Percentiles rank a stretch among this genome's conserved stretches.
These are phyloP conservation scores for Drosophila parabipectinata DNA, from an alignment of 1,140 invertebrate genomes.

Conservation along the genomic window DNA sequence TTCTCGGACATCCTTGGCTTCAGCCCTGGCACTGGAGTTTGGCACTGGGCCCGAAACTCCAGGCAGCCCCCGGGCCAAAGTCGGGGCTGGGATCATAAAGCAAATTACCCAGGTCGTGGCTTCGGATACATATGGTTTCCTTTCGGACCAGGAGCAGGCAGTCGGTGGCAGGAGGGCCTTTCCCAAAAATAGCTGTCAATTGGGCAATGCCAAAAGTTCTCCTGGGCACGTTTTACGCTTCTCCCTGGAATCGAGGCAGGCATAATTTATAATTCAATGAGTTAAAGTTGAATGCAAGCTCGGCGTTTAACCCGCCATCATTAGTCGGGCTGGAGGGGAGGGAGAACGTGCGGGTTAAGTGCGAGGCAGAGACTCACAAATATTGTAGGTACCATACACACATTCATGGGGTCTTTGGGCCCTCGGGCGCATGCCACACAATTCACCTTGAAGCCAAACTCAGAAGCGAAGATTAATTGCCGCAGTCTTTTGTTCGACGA, in stretches of 20 bases:
- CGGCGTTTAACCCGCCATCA: constrained; percentile 57
- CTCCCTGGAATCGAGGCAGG: constrained; percentile 32
- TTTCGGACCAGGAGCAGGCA: background rate
- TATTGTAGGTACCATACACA: no score
- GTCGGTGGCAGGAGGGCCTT: background rate
- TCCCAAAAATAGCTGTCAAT: constrained; percentile 68
- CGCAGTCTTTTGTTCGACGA: constrained; percentile 72
- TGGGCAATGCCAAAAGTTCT: constrained; percentile 74
- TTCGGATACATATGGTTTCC: constrained; percentile 40
- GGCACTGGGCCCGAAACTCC: constrained; percentile 20
- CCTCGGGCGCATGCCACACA: constrained; percentile 77
- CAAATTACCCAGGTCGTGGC: constrained; percentile 69
- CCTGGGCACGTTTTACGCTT: constrained; percentile 51
- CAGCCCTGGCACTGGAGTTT: constrained; percentile 12
- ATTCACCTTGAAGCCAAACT: constrained; percentile 79
- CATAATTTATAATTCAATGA: constrained; percentile 82
- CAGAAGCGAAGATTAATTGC: constrained; percentile 83
- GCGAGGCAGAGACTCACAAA: constrained; percentile 11
- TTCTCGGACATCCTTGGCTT: constrained; percentile 50
- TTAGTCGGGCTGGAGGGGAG: constrained; percentile 21
- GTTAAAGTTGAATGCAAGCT: constrained; percentile 75
- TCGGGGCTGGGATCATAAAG: constrained; percentile 63
- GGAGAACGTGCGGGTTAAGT: constrained; percentile 21
- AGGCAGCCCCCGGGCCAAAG: constrained; percentile 32
- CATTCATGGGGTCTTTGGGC: constrained; percentile 36